A percentile compares a stretch with the other conserved stretches of the same genome.
These are phyloP conservation scores for Ricordea florida DNA, from an alignment of 92 coral and sea anemone genomes.

Conservation along the genomic window DNA sequence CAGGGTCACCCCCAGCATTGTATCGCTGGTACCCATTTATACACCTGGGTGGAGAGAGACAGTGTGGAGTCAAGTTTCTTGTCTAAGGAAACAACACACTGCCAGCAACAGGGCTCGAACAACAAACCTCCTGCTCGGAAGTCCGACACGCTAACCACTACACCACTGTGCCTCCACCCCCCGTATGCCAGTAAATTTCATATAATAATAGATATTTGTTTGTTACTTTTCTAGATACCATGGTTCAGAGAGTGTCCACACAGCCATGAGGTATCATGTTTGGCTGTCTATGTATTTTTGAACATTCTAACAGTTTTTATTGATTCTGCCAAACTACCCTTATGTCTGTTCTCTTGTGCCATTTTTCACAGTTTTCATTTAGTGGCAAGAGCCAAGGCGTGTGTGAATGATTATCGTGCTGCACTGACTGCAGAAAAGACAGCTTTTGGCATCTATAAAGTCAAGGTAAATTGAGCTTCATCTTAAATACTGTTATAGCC, in stretches of 20 bases:
- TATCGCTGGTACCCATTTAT: too few relatives aligned
- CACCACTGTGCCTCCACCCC: too few relatives aligned
- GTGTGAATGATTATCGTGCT: conserved; percentile 90
- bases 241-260: conserved; percentile 93
- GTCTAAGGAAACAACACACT: too few relatives aligned
- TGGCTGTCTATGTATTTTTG: background rate
- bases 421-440: conserved; percentile 91
- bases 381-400: conserved; percentile 96
- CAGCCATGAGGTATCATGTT: conserved; percentile 89
- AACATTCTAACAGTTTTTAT: background rate
- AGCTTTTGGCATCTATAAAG: conserved; percentile 86
- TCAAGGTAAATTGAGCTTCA: conserved; percentile 83
- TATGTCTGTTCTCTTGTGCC: background rate
- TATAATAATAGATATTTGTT: background rate
- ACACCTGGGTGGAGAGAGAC: too few relatives aligned
- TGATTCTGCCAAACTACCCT: too few relatives aligned
- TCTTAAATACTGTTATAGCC: too few relatives aligned
- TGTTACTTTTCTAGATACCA: conserved; percentile 66
- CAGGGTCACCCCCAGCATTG: too few relatives aligned
- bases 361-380: conserved; percentile 74
- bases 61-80: too few relatives aligned
- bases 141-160: too few relatives aligned
- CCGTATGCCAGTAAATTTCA: too few relatives aligned
- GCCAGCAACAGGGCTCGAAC: too few relatives aligned
- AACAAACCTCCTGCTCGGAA: too few relatives aligned